phyloP scores from a whole-genome alignment of 1,140 invertebrate genomes.

The Zaprionus kolodkinae region DNA sequence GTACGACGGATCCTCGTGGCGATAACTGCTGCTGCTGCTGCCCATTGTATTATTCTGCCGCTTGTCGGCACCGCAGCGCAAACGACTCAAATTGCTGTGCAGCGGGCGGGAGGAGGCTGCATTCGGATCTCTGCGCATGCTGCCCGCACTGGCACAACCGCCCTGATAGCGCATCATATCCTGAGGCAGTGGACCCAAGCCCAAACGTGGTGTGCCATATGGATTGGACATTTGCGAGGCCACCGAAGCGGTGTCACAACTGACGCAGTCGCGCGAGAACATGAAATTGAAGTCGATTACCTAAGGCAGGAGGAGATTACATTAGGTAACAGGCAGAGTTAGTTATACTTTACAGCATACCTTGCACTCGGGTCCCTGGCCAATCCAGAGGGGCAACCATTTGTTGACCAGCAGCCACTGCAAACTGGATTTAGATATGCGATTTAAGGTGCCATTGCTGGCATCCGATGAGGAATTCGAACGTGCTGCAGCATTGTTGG shows the following conservation, averaged over 20 bases:
- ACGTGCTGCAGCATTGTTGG: slow-evolving; percentile 35
- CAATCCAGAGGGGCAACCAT: slow-evolving; percentile 86
- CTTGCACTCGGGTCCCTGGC: slow-evolving; percentile 86
- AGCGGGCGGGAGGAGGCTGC: slow-evolving; percentile 54
- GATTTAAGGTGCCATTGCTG: slow-evolving; percentile 75
- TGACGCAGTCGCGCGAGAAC: slow-evolving; percentile 83
- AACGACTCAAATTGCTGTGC: slow-evolving; percentile 73
- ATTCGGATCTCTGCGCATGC: slow-evolving; percentile 51
- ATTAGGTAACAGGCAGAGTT: not conserved
- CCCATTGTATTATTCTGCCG: slow-evolving; percentile 17
- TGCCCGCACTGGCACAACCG: slow-evolving; percentile 45
- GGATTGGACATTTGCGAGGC: slow-evolving; percentile 76
- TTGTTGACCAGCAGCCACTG: slow-evolving; percentile 87
- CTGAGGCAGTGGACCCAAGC: slow-evolving; percentile 61
- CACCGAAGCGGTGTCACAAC: slow-evolving; percentile 72
- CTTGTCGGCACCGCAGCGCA: slow-evolving; percentile 47
- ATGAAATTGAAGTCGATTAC: slow-evolving; percentile 86
- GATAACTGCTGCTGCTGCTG: slow-evolving; percentile 49
- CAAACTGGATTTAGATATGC: slow-evolving; percentile 86
- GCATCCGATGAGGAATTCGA: slow-evolving; percentile 44
- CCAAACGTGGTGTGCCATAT: slow-evolving; percentile 73
- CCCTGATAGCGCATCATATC: slow-evolving; percentile 80
- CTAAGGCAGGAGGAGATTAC: slow-evolving; percentile 23
- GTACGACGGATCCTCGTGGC: slow-evolving; percentile 79
- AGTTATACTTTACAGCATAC: slow-evolving; percentile 50